Conservation (phyloP, 2,797 vertebrate species). For the Hemitrygon akajei region DNA sequence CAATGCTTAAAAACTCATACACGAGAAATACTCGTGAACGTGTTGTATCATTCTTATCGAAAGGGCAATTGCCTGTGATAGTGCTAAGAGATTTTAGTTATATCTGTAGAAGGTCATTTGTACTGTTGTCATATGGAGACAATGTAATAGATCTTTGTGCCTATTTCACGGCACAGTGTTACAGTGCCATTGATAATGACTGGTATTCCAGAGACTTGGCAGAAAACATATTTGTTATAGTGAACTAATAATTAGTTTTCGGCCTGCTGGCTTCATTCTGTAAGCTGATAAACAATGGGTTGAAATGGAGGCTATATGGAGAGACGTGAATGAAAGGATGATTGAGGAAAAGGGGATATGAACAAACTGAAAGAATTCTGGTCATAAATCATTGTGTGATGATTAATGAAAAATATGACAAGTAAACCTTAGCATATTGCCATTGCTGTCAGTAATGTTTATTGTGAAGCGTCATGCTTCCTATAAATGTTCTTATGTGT, state of each 20-base stretch:
- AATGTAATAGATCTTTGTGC: too few relatives aligned
- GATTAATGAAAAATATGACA: background rate
- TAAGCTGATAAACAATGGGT: background rate
- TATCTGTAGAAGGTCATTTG: too few relatives aligned
- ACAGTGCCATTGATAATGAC: too few relatives aligned
- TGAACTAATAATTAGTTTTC: background rate
- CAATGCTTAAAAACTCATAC: too few relatives aligned
- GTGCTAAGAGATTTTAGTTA: too few relatives aligned
- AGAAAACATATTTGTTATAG: background rate
- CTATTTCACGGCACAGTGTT: too few relatives aligned
- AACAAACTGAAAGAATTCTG: background rate
- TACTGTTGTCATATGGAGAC: too few relatives aligned
- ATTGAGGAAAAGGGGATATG: background rate
- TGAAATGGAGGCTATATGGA: background rate
- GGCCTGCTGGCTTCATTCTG: background rate
- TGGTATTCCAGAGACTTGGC: background rate
- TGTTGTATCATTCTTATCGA: too few relatives aligned
- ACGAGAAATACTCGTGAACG: too few relatives aligned
- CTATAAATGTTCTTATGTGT: background rate
- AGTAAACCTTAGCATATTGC: background rate
- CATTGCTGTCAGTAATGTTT: background rate
- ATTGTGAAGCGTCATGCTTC: background rate
- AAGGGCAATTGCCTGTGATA: too few relatives aligned
- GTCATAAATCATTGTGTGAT: background rate
- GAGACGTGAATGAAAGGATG: background rate